Conservation (phyloP, 2,113 vertebrate genomes). For the Upupa epops region DNA sequence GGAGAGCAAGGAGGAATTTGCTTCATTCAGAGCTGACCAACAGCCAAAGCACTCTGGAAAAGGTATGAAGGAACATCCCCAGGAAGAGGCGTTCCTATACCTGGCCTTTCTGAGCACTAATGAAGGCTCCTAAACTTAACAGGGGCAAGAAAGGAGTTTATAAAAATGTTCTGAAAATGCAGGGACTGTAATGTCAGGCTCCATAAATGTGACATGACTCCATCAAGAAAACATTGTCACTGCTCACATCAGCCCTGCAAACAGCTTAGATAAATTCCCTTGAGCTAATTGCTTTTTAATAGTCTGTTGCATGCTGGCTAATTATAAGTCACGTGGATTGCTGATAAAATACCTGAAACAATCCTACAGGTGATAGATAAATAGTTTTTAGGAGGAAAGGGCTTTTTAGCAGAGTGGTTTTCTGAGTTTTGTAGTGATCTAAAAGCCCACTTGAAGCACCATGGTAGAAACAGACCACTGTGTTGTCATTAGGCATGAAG, state of each 20-base stretch:
- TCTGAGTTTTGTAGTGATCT: background rate
- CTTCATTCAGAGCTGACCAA: background rate
- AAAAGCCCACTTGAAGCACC: background rate
- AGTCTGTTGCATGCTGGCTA: background rate
- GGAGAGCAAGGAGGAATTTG: background rate
- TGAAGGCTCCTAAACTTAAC: background rate
- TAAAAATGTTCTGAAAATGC: background rate
- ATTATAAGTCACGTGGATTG: background rate
- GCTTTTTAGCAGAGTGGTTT: background rate
- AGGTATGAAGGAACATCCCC: background rate
- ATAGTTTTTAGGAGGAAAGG: background rate
- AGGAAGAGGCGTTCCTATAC: background rate
- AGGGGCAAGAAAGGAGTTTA: background rate
- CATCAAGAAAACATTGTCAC: background rate
- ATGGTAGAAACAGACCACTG: background rate
- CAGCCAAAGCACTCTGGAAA: background rate
- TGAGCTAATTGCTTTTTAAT: constrained; percentile 47
- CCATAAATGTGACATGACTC: background rate
- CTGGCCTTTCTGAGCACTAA: background rate
- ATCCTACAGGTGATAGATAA: constrained; percentile 39
- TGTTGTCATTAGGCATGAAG: background rate
- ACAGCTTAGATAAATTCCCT: background rate
- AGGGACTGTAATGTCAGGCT: background rate
- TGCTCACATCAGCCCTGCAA: background rate
- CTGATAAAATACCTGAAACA: background rate